Evolutionary conservation across 2,888 invertebrate genomes (phyloP), one percentile per base, ranked within the genome.

Genomic region (Tetrapedia diversipes): DNA sequence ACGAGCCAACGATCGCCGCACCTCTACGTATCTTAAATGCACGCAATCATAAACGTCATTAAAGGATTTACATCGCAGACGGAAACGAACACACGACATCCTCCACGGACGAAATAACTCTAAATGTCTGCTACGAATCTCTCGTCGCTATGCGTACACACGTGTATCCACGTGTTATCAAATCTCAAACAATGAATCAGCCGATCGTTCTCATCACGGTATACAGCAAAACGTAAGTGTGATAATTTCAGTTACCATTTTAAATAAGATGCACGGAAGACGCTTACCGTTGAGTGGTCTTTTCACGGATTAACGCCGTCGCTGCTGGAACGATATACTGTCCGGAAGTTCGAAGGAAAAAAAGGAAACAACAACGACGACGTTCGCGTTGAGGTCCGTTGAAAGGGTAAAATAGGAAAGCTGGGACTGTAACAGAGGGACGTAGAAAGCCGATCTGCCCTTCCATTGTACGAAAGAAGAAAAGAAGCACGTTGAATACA

Each of bases 171-270:
- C 49, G 49, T 68, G 74, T 79, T 82, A 29, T 59, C 68, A 61
- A 54, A 49, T 56, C 39, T 39, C 19, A 7, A 47, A 14, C 29
- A 11, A n/a, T n/a, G n/a, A 34, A 47, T 3, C 34, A 47, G 74
- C 32, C 70, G 47, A 71, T 79, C 63, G 45, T 70, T 57, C 45
- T 71, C 74, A 22, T 64, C 60, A 63, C 19, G 47, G n/a, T n/a
- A n/a, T 59, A 57, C 37, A 10, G 19, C 47, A 49, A n/a, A 75
- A 47, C 73, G 49, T 73, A 66, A 80, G 68, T 69, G 70, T 69
- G 68, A 83, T 66, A n/a, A 70, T 59, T 76, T 43, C 64, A 68
- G 41, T 79, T 73, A 76, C 51, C 74, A 65, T 51, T 78, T 49
- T 45, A 34, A 51, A 51, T 16, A 37, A 68, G 37, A 51, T n/a